These are phyloP conservation scores for Synergus umbraculus DNA, from an alignment of 2,888 invertebrate species.

Conservation along the genomic window DNA sequence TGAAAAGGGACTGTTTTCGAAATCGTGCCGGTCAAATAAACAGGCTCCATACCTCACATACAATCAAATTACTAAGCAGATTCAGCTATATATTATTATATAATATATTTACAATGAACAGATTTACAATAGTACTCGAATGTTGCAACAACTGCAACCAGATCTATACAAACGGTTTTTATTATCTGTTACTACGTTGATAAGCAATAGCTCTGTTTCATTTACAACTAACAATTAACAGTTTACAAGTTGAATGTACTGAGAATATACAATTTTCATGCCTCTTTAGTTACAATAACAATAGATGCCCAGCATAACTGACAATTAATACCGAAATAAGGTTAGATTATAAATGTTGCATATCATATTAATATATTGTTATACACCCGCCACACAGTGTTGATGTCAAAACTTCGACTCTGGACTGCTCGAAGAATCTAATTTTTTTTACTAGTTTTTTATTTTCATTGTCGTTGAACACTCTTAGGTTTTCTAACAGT, in stretches of 20 bases:
- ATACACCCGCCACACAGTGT: slow-evolving; percentile 74
- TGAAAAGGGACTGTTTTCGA: slow-evolving; percentile 32
- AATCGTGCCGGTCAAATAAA: slow-evolving; percentile 60
- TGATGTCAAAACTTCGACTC: slow-evolving; percentile 60
- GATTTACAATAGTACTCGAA: slow-evolving; percentile 73
- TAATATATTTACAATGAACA: slow-evolving; percentile 76
- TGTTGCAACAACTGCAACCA: slow-evolving; percentile 62
- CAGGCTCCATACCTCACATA: slow-evolving; percentile 77
- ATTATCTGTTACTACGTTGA: slow-evolving; percentile 74
- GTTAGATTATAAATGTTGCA: slow-evolving; percentile 77
- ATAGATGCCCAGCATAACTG: slow-evolving; percentile 75
- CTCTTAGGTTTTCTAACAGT: neutral
- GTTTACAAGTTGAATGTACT: slow-evolving; percentile 48
- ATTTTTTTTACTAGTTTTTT: slow-evolving; percentile 12
- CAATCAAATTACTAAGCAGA: slow-evolving; percentile 76
- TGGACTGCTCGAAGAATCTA: slow-evolving; percentile 55
- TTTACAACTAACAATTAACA: slow-evolving; percentile 49
- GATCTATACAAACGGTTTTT: slow-evolving; percentile 69
- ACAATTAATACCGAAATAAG: slow-evolving; percentile 73
- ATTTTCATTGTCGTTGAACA: neutral
- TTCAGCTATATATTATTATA: slow-evolving; percentile 77
- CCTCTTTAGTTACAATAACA: slow-evolving; percentile 63
- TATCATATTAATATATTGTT: slow-evolving; percentile 77
- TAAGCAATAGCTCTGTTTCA: slow-evolving; percentile 68
- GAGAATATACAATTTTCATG: slow-evolving; percentile 53